Percentiles rank a stretch among this genome's conserved stretches.
Evolutionary conservation across 2,797 vertebrate genomes (phyloP).

Genomic region (Falco naumanni): DNA sequence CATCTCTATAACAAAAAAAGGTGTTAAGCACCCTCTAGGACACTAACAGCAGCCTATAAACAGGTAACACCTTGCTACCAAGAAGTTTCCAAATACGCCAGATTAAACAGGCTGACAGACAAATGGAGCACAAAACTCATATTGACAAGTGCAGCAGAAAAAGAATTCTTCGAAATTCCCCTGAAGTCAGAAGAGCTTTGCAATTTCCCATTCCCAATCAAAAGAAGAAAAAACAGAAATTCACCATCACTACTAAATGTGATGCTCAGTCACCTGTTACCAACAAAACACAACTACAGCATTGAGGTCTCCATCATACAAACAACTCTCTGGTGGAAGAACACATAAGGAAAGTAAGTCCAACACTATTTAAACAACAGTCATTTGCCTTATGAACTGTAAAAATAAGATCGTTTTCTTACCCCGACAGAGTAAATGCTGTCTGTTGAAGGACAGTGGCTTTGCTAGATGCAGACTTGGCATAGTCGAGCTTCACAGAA

Average conservation of each 20-base stretch:
- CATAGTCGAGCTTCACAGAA: conserved; percentile 88
- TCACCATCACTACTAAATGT: accelerated
- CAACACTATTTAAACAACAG: not conserved
- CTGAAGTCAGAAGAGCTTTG: not conserved
- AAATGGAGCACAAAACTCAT: not conserved
- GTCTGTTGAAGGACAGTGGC: conserved; percentile 85
- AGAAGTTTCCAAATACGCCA: not conserved
- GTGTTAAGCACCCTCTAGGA: not conserved
- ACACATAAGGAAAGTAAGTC: accelerated
- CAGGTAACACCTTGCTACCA: not conserved
- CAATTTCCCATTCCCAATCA: not conserved
- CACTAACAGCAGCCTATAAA: not conserved
- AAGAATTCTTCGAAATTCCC: not conserved
- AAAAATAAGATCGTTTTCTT: conserved; percentile 33
- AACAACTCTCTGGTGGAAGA: not conserved
- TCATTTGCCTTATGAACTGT: not conserved
- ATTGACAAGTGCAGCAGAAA: not conserved
- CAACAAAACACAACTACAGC: not conserved
- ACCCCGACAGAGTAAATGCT: conserved; percentile 87
- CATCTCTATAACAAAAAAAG: conserved; percentile 77
- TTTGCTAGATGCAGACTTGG: conserved; percentile 86
- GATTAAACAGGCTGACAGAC: not conserved
- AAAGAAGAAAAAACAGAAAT: not conserved
- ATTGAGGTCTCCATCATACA: not conserved
- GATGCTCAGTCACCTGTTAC: accelerated